Conservation (phyloP, 2,113 vertebrate genomes). For the Catharus fuscescens region DNA sequence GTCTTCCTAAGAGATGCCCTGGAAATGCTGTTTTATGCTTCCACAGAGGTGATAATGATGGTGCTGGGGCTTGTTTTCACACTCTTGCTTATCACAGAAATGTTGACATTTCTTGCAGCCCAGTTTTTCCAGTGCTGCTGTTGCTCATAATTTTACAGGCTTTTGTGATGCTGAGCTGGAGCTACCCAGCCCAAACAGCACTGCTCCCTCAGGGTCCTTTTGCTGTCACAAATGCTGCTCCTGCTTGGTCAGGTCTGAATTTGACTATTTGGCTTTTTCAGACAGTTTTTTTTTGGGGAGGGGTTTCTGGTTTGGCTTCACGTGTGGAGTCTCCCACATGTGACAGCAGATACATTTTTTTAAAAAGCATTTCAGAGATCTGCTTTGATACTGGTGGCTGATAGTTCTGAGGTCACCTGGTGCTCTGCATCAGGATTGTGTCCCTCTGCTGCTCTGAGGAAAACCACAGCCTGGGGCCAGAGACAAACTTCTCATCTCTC, state of each 20-base stretch:
- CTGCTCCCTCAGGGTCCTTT: fast-evolving
- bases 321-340: fast-evolving
- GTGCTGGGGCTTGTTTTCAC: not conserved
- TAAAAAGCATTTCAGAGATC: not conserved
- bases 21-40: not conserved
- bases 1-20: not conserved
- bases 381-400: not conserved
- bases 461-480: not conserved
- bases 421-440: not conserved
- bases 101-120: not conserved
- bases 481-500: not conserved
- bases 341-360: not conserved
- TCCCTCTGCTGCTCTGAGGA: not conserved
- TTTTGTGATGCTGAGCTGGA: not conserved
- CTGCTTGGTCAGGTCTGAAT: not conserved
- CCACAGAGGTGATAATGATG: not conserved
- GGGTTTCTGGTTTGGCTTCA: not conserved
- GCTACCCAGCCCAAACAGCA: not conserved
- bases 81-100: not conserved
- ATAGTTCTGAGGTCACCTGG: not conserved
- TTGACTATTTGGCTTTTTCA: not conserved
- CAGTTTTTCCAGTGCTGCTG: not conserved
- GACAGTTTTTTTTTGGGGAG: not conserved
- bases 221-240: not conserved
- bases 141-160: not conserved